Conservation (phyloP, 2,888 invertebrate species). For the Tenthredo mesomela region DNA sequence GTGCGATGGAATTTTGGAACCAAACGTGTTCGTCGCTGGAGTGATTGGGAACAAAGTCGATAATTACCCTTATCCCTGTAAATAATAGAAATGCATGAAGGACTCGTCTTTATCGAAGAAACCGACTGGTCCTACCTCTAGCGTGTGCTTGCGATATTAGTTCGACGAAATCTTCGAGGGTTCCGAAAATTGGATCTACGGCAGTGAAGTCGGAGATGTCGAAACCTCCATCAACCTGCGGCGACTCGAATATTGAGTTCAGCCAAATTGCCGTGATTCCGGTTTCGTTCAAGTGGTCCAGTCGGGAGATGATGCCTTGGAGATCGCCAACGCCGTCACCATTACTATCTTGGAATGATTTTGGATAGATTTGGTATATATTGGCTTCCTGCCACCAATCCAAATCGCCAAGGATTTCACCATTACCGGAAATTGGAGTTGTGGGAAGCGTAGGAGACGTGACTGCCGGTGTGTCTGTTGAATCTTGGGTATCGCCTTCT, state of each 20-base stretch:
- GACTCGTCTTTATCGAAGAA: neutral
- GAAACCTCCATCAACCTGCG: conserved; percentile 66
- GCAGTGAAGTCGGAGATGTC: conserved; percentile 66
- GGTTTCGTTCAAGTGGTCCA: conserved; percentile 66
- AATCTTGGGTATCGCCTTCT: neutral
- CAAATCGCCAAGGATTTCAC: neutral
- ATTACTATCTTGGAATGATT: conserved; percentile 79
- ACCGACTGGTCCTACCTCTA: conserved; percentile 68
- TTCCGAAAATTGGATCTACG: conserved; percentile 65
- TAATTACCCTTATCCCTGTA: conserved; percentile 69
- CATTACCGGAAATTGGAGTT: neutral
- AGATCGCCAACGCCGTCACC: conserved; percentile 79
- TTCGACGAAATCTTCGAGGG: conserved; percentile 63
- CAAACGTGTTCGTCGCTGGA: conserved; percentile 70
- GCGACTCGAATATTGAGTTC: conserved; percentile 67
- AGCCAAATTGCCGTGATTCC: conserved; percentile 67
- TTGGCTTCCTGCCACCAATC: conserved; percentile 80
- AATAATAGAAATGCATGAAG: neutral
- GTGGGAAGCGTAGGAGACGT: neutral
- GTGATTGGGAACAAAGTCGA: conserved; percentile 72
- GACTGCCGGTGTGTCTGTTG: too few species aligned
- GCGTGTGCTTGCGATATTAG: conserved; percentile 64
- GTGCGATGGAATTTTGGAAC: conserved; percentile 64
- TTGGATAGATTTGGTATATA: conserved; percentile 79
- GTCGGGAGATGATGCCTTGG: conserved; percentile 66